Evolutionary conservation across 2,888 invertebrate genomes (phyloP).

Genomic region (Odontothrips loti): DNA sequence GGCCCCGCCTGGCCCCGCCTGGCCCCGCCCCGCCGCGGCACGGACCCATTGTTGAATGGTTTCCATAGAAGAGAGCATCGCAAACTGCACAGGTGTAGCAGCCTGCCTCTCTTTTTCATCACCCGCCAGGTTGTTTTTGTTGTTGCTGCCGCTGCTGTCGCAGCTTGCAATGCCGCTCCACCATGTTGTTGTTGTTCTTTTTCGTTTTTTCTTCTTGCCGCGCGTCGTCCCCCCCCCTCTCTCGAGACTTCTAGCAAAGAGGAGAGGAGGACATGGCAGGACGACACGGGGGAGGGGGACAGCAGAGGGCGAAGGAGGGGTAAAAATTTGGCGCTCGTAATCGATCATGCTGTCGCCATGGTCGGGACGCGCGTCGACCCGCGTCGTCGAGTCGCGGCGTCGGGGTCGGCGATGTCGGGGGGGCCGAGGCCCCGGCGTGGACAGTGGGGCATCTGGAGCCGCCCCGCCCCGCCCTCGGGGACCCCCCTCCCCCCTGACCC

Average conservation of each 20-base stretch:
- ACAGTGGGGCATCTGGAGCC: slow-evolving; percentile 11
- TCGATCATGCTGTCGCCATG: slow-evolving; percentile 11
- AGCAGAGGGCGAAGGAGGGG: not conserved
- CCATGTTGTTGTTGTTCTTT: no score
- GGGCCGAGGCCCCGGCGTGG: not conserved
- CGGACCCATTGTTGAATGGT: no score
- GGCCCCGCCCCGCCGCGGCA: no score
- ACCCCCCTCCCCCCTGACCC: slow-evolving; percentile 1
- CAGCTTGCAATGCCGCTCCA: no score
- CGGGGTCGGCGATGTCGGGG: not conserved
- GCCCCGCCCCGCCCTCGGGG: not conserved
- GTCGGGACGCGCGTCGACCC: not conserved
- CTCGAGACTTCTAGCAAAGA: no score
- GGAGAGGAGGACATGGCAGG: not conserved
- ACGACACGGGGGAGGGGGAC: not conserved
- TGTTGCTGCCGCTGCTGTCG: no score
- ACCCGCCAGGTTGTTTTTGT: no score
- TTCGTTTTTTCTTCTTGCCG: no score
- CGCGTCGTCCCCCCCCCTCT: no score
- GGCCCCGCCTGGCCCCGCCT: not conserved
- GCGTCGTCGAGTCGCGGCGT: not conserved
- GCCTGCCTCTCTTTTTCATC: no score
- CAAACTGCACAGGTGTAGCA: no score
- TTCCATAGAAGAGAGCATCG: no score
- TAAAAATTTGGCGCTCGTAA: slow-evolving; percentile 19